Evolutionary conservation across 2,113 vertebrate genomes (phyloP).

Genomic region (Phalacrocorax carbo): DNA sequence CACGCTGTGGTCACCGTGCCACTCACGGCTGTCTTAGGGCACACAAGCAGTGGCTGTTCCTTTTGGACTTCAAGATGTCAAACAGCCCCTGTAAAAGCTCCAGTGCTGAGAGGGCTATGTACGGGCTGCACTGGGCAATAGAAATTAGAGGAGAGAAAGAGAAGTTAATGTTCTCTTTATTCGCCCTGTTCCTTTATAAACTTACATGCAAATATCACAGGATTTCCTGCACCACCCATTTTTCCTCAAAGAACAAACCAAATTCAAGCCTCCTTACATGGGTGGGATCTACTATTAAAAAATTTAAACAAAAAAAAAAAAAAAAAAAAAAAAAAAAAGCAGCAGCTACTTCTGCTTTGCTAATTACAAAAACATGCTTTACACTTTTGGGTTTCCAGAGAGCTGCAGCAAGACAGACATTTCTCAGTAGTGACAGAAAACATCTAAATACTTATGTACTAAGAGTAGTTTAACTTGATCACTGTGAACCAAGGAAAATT

Average conservation of each 20-base stretch:
- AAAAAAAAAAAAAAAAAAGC: background rate
- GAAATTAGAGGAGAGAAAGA: background rate
- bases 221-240: background rate
- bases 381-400: background rate
- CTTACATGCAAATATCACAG: background rate
- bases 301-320: background rate
- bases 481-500: background rate
- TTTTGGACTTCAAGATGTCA: background rate
- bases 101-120: background rate
- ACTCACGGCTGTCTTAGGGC: accelerated
- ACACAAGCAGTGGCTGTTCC: background rate
- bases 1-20: accelerated
- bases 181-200: background rate
- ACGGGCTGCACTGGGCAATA: background rate
- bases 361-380: background rate
- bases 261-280: background rate
- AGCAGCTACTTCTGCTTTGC: background rate
- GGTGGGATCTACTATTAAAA: background rate
- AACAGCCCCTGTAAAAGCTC: background rate
- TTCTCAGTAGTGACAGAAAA: background rate
- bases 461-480: background rate
- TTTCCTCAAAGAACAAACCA: background rate
- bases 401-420: background rate
- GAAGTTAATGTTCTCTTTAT: background rate
- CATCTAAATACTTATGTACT: background rate